These are phyloP conservation scores for Neotoxoptera formosana DNA, from an alignment of 1,140 invertebrate species.

Conservation along the genomic window DNA sequence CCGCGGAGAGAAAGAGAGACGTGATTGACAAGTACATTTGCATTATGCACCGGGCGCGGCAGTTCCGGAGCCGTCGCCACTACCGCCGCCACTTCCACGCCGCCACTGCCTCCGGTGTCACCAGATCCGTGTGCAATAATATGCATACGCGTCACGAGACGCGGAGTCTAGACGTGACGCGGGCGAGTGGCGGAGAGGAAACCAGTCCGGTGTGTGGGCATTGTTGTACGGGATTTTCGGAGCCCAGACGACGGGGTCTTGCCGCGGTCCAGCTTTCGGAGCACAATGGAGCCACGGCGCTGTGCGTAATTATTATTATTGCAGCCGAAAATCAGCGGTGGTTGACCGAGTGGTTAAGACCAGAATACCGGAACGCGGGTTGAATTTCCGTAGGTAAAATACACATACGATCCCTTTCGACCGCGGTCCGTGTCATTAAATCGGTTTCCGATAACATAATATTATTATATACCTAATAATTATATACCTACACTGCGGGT, in stretches of 20 bases:
- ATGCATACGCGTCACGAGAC: constrained; percentile 32
- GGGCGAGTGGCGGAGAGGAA: constrained; percentile 37
- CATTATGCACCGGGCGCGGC: constrained; percentile 35
- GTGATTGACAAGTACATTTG: constrained; percentile 58
- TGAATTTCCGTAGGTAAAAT: constrained; percentile 5
- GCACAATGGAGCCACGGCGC: constrained; percentile 44
- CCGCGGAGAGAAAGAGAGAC: constrained; percentile 30
- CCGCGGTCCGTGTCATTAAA: neutral
- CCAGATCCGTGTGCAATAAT: neutral
- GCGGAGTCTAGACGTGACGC: constrained; percentile 26
- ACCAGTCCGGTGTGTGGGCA: constrained; percentile 40
- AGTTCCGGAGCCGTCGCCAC: neutral
- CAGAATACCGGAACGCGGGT: neutral
- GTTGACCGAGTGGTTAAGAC: constrained; percentile 43
- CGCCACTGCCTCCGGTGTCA: neutral
- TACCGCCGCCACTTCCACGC: neutral
- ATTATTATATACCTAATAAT: neutral
- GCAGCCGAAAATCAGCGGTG: constrained; percentile 37
- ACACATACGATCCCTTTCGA: neutral
- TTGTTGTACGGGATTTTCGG: constrained; percentile 43
- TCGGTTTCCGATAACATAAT: neutral
- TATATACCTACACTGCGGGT: neutral
- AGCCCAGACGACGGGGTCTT: constrained; percentile 33
- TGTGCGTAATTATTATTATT: constrained; percentile 50
- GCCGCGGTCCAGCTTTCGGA: constrained; percentile 48